Evolutionary conservation across 2,888 invertebrate species (phyloP), one percentile per base, ranked within the genome.

Genomic region (Tenthredo notha): DNA sequence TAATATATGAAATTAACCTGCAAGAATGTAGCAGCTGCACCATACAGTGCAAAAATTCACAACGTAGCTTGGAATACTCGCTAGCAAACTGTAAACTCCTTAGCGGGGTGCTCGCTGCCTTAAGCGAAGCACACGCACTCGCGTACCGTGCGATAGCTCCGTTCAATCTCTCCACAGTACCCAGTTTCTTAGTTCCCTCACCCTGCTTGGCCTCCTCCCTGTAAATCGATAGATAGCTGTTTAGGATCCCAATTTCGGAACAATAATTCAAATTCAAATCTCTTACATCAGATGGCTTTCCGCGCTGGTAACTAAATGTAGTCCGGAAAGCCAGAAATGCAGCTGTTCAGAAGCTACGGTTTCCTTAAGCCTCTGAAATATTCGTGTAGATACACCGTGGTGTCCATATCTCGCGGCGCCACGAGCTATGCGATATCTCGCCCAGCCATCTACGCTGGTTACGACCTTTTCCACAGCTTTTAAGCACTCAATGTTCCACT

Each of bases 331-430:
- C 97, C 98, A 99, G 91, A 98, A 98, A 91, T 98, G 97, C 77
- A 97, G 96, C 89, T 98, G 97, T 91, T 98, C 98, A 50, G 97
- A 97, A 21, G 98, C 97, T 0, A 97, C 97, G 87, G 96, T 95
- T 74, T 95, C 95, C 2, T 96, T 95, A 43, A 97, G 93, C 72
- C 94, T 94, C 40, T 94, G 93, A 89, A 97, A 95, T 50, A 97
- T 95, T 7, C 94, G 93, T 0, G 96, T 95, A 0, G 97, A 97
- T 37, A 97, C 94, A 78, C 94, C 94, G 90, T 97, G 97, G 92
- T 98, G 98, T 0, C 97, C 97, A 92, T 97, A 97, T 95, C 98
- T 95, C 25, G 98, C 95, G 0, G 98, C 98, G 18, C 98, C 97
- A 84, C 98, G 95, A 0, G 97, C 98, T 72, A 98, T 96, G 87